These are phyloP conservation scores for Prunella himalayana DNA, from an alignment of 2,113 vertebrate genomes.

Conservation along the genomic window DNA sequence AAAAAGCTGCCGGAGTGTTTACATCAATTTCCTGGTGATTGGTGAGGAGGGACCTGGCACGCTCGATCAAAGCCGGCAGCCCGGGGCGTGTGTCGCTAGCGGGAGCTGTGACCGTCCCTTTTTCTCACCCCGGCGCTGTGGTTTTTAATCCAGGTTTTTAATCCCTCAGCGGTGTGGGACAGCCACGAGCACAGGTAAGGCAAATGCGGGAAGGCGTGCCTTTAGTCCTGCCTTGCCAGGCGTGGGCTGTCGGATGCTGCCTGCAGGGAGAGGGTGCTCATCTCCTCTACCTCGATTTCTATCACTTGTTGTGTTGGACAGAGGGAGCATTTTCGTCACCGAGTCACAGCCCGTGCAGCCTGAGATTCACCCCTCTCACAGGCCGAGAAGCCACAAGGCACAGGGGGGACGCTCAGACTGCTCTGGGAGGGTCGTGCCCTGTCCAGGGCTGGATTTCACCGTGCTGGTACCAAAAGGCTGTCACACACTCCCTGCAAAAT, in stretches of 20 bases:
- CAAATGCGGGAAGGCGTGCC: rapidly evolving
- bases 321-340: not conserved
- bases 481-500: not conserved
- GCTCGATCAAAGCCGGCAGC: not conserved
- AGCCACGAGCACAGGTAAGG: not conserved
- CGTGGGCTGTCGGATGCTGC: rapidly evolving
- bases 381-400: not conserved
- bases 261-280: not conserved
- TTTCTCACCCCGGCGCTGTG: not conserved
- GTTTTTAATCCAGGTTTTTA: not conserved
- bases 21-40: not conserved
- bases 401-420: rapidly evolving
- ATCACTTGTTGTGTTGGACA: rapidly evolving
- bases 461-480: rapidly evolving
- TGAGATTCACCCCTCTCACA: not conserved
- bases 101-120: rapidly evolving
- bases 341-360: rapidly evolving
- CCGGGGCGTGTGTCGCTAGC: not conserved
- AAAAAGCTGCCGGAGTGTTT: not conserved
- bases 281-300: not conserved
- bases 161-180: rapidly evolving
- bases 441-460: not conserved
- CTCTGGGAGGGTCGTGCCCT: not conserved
- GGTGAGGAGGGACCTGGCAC: not conserved
- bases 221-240: not conserved